A percentile compares a stretch with the other conserved stretches of the same genome.
phyloP scores from a whole-genome alignment of 2,888 invertebrate genomes.

The Drosophila maculinotata region DNA sequence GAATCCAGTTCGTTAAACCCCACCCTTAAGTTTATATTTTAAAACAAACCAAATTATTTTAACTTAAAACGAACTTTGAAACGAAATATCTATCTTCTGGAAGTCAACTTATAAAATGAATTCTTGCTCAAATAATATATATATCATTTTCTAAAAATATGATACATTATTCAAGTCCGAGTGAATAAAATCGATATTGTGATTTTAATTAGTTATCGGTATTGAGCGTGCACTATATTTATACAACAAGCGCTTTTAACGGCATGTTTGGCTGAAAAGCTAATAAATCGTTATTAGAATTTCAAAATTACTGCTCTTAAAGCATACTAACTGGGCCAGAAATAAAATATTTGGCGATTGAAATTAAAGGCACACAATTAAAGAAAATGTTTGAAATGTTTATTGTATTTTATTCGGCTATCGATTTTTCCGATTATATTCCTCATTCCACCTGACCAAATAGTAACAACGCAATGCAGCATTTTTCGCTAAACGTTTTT shows the following conservation, averaged over 20 bases:
- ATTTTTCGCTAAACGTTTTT: background rate
- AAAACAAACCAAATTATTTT: background rate
- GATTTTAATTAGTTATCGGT: too few species aligned
- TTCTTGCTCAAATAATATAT: background rate
- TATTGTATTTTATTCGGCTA: slow-evolving; percentile 29
- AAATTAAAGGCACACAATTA: too few species aligned
- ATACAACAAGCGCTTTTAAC: background rate
- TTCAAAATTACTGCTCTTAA: too few species aligned
- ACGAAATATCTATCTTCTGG: background rate
- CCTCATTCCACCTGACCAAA: too few species aligned
- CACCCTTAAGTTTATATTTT: too few species aligned
- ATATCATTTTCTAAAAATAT: too few species aligned
- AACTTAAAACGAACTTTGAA: background rate
- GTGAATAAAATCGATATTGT: too few species aligned
- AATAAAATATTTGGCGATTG: too few species aligned
- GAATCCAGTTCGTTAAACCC: background rate
- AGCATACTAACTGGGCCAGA: too few species aligned
- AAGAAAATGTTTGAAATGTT: slow-evolving; percentile 1
- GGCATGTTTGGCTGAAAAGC: background rate
- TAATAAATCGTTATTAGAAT: too few species aligned
- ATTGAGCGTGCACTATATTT: too few species aligned
- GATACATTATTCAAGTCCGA: too few species aligned
- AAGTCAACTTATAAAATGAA: background rate
- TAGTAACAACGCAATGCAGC: background rate
- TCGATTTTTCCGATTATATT: background rate